A percentile compares a stretch with the other conserved stretches of the same genome.
phyloP scores from a whole-genome alignment of 2,113 vertebrate genomes.

The Delphinus delphis region DNA sequence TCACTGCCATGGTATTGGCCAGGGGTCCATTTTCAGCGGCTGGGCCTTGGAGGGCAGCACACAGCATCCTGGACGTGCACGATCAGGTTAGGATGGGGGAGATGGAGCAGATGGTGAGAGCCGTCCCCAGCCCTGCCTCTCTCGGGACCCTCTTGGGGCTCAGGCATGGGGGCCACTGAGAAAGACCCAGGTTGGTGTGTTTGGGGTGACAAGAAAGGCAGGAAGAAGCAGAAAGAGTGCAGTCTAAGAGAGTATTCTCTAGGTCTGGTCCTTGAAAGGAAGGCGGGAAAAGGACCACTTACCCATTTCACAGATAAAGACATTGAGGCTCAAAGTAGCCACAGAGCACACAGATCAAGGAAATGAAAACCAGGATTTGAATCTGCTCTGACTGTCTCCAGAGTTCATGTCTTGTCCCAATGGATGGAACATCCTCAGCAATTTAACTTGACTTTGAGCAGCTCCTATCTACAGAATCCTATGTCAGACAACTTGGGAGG shows the following conservation, averaged over 20 bases:
- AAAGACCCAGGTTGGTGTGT: not conserved
- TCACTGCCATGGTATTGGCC: not conserved
- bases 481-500: not conserved
- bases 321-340: not conserved
- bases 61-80: not conserved
- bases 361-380: not conserved
- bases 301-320: not conserved
- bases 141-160: not conserved
- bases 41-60: not conserved
- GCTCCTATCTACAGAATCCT: not conserved
- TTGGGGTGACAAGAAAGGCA: not conserved
- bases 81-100: not conserved
- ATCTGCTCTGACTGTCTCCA: not conserved
- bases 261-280: not conserved
- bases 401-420: not conserved
- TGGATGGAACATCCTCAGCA: not conserved
- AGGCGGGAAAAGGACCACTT: not conserved
- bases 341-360: not conserved
- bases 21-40: not conserved
- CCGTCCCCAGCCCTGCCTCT: not conserved
- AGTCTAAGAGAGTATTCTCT: conserved; percentile 21
- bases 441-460: not conserved
- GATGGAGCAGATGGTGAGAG: not conserved
- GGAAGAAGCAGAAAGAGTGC: not conserved
- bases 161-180: not conserved